These are phyloP conservation scores for Cephus rjabovi DNA, from an alignment of 2,888 invertebrate genomes.

Conservation along the genomic window DNA sequence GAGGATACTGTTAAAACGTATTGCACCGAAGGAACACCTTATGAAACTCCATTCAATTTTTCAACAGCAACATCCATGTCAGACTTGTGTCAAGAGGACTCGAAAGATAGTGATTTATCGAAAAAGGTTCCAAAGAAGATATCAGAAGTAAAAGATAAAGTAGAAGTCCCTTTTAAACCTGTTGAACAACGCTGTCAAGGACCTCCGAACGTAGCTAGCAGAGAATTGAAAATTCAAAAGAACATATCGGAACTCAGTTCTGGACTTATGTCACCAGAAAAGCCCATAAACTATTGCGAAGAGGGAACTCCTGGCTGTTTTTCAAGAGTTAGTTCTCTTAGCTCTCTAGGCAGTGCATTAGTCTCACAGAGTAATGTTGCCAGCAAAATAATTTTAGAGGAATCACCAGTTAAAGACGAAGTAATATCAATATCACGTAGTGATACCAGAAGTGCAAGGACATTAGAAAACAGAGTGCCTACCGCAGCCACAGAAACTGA, in stretches of 20 bases:
- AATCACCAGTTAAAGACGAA: slow-evolving; percentile 21
- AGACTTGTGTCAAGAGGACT: slow-evolving; percentile 75
- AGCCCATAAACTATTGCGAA: slow-evolving; percentile 86
- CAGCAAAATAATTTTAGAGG: slow-evolving; percentile 27
- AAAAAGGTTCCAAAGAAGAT: slow-evolving; percentile 41
- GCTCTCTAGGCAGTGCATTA: slow-evolving; percentile 64
- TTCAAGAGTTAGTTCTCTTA: slow-evolving; percentile 72
- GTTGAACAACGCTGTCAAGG: slow-evolving; percentile 9
- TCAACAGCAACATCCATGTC: slow-evolving; percentile 92
- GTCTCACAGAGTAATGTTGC: slow-evolving; percentile 39
- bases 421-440: slow-evolving; percentile 17
- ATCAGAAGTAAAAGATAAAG: slow-evolving; percentile 31
- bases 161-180: slow-evolving; percentile 6
- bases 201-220: slow-evolving; percentile 11
- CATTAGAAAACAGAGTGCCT: not conserved
- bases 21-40: slow-evolving; percentile 92
- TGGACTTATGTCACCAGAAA: slow-evolving; percentile 81
- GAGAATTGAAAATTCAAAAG: slow-evolving; percentile 38
- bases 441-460: slow-evolving; percentile 25
- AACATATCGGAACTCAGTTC: slow-evolving; percentile 68
- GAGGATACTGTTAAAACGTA: slow-evolving; percentile 92
- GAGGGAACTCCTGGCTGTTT: slow-evolving; percentile 88
- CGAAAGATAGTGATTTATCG: slow-evolving; percentile 45
- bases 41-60: slow-evolving; percentile 78
- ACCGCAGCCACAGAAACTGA: slow-evolving; percentile 8